These are phyloP conservation scores for Sycobia sp. DNA, from an alignment of 1,140 invertebrate species.

Conservation along the genomic window DNA sequence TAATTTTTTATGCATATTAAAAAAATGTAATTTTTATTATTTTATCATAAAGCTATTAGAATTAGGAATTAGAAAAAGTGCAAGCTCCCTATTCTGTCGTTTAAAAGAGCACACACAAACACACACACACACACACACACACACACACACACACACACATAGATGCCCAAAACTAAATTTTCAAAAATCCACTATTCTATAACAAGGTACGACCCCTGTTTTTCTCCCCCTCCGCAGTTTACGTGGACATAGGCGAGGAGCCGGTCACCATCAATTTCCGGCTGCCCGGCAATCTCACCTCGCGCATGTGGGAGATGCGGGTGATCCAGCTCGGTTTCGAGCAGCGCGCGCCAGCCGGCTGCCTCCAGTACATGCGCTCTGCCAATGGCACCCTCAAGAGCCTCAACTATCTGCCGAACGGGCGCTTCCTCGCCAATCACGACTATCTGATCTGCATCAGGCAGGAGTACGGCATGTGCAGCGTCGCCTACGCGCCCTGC, in stretches of 20 bases:
- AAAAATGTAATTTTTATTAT: no score
- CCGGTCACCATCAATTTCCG: constrained; percentile 64
- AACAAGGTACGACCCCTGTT: no score
- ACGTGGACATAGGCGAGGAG: constrained; percentile 69
- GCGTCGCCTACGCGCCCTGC: constrained; percentile 77
- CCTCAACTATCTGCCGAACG: constrained; percentile 81
- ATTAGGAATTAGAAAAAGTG: no score
- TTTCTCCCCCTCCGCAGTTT: no score
- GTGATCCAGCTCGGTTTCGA: constrained; percentile 75
- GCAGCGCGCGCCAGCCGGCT: constrained; percentile 74
- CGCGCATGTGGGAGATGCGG: constrained; percentile 76
- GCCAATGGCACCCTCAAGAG: constrained; percentile 71
- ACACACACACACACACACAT: no score
- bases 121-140: no score
- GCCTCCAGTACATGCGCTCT: constrained; percentile 73
- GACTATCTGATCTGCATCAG: constrained; percentile 79
- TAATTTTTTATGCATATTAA: no score
- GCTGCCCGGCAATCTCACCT: constrained; percentile 64
- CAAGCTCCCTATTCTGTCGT: no score
- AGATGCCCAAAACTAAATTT: no score
- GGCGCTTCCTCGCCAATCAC: constrained; percentile 77
- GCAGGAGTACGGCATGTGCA: constrained; percentile 73
- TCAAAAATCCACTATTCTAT: no score
- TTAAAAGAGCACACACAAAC: no score
- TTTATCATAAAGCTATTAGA: no score